phyloP scores from a whole-genome alignment of 2,888 invertebrate species.

The Drosophila setosimentum region DNA sequence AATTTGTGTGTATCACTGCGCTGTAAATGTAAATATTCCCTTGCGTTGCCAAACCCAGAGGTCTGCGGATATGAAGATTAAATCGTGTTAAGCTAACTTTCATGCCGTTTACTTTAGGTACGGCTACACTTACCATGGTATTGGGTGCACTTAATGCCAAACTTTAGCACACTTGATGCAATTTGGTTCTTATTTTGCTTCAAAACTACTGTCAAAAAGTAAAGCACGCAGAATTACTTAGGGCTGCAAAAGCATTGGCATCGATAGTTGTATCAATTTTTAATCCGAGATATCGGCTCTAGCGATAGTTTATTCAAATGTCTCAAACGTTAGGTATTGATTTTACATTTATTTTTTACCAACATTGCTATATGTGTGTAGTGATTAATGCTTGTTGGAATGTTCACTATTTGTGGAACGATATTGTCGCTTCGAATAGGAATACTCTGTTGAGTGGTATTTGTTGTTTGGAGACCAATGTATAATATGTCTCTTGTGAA shows the following conservation, averaged over 20 bases:
- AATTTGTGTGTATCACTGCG: constrained; percentile 14
- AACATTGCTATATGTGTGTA: neutral
- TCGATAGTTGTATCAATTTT: neutral
- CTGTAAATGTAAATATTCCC: constrained; percentile 39
- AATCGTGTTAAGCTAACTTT: neutral
- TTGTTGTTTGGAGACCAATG: neutral
- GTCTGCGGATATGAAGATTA: constrained; percentile 17
- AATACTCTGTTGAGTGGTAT: too few species aligned
- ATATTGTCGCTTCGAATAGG: neutral
- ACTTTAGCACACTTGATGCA: neutral
- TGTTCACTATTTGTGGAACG: neutral
- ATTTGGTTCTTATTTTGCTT: constrained; percentile 7
- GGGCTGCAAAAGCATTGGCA: constrained; percentile 6
- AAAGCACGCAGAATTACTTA: constrained; percentile 21
- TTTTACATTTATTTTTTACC: neutral
- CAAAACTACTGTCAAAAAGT: neutral
- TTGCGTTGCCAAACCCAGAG: constrained; percentile 12
- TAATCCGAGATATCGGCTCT: neutral
- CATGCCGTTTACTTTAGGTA: too few species aligned
- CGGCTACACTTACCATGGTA: constrained; percentile 38
- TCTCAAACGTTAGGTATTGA: neutral
- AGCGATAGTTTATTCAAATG: neutral
- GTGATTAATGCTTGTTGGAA: neutral
- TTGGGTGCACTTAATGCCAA: neutral
- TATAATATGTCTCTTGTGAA: neutral